Percentiles rank a stretch among this genome's conserved stretches.
phyloP scores from a whole-genome alignment of 2,888 invertebrate genomes.

The Pseudanteris insignis region DNA sequence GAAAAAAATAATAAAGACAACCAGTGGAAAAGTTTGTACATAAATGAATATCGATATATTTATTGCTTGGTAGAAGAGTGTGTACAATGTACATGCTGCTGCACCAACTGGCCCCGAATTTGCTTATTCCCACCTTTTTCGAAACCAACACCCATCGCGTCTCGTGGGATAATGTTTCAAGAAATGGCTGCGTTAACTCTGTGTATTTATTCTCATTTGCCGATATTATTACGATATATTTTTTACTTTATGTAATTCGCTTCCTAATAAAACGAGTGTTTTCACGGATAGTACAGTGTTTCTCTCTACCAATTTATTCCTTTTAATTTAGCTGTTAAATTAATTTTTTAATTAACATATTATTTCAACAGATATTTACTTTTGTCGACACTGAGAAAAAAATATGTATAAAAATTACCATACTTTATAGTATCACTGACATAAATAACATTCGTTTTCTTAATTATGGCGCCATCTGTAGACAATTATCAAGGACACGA shows the following conservation, averaged over 20 bases:
- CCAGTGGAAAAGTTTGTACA: conserved; percentile 41
- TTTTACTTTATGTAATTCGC: conserved; percentile 47
- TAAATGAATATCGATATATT: conserved; percentile 46
- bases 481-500: no score
- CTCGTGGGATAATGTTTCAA: conserved; percentile 42
- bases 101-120: conserved; percentile 45
- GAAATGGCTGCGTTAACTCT: conserved; percentile 44
- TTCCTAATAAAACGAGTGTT: conserved; percentile 47
- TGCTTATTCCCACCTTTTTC: conserved; percentile 44
- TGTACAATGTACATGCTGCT: conserved; percentile 46
- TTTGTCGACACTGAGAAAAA: no score
- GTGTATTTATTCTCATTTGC: conserved; percentile 46
- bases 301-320: no score
- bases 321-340: no score
- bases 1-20: conserved; percentile 9
- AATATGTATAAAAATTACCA: no score
- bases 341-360: no score
- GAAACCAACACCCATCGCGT: conserved; percentile 41
- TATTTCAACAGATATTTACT: no score
- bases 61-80: conserved; percentile 47
- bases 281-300: conserved; percentile 32
- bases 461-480: no score
- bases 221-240: conserved; percentile 45
- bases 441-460: no score
- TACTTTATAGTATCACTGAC: no score